These are phyloP conservation scores for Cairina moschata DNA, from an alignment of 2,113 vertebrate genomes.

Conservation along the genomic window DNA sequence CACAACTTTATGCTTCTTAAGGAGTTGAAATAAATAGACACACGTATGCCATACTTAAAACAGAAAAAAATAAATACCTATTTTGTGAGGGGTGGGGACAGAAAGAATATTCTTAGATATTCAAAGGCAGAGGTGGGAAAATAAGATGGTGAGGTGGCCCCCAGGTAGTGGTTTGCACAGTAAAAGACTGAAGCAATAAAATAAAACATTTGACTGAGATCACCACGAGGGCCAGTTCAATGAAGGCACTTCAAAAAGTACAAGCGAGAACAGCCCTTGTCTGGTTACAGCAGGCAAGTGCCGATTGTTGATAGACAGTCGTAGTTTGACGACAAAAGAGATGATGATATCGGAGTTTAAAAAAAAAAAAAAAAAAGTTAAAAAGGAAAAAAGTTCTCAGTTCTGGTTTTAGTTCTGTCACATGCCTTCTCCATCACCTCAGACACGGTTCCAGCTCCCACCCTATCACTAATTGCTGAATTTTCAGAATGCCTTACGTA, in stretches of 20 bases:
- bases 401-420: background rate
- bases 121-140: background rate
- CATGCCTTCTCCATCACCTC: background rate
- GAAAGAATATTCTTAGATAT: background rate
- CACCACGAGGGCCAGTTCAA: background rate
- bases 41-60: background rate
- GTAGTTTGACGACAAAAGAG: background rate
- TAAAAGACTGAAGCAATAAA: background rate
- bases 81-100: background rate
- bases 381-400: background rate
- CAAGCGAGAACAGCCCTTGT: background rate
- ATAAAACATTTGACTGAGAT: background rate
- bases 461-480: background rate
- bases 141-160: background rate
- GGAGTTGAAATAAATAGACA: background rate
- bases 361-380: background rate
- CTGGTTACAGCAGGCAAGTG: background rate
- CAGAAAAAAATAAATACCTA: accelerated
- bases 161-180: background rate
- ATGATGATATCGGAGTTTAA: background rate
- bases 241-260: background rate
- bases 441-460: background rate
- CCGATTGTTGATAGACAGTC: background rate
- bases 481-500: background rate
- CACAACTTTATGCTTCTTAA: background rate